phyloP scores from a whole-genome alignment of 2,797 vertebrate genomes.

The Microctenopoma stevenorrisi region DNA sequence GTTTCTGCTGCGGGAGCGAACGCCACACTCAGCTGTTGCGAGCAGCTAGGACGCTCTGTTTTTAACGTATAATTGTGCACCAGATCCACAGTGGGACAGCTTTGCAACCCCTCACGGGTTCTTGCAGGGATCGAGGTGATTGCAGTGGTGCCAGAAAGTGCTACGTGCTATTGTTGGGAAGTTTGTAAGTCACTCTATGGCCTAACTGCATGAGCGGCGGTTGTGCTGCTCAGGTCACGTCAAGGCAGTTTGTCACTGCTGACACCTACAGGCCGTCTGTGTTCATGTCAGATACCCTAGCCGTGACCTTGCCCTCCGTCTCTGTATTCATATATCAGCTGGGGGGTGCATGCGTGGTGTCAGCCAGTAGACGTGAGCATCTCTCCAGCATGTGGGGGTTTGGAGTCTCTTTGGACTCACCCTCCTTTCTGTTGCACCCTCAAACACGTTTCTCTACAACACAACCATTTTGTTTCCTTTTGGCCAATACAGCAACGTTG shows the following conservation, averaged over 20 bases:
- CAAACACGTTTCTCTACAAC: neutral
- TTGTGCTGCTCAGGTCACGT: conserved; percentile 14
- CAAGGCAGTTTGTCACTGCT: conserved; percentile 63
- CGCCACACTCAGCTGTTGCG: conserved; percentile 8
- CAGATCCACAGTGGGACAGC: neutral
- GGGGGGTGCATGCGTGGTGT: neutral
- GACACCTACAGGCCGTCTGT: conserved; percentile 68
- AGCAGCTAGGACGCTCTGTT: neutral
- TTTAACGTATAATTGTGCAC: conserved; percentile 11
- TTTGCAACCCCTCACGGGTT: neutral
- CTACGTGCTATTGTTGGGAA: neutral
- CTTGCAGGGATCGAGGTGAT: neutral
- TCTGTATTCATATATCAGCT: conserved; percentile 47
- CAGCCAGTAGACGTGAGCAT: conserved; percentile 1
- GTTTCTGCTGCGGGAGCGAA: conserved; percentile 37
- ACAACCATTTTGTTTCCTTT: conserved; percentile 6
- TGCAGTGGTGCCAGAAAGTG: neutral
- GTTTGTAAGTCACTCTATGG: neutral
- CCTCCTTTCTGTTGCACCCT: neutral
- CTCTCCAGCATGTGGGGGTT: neutral
- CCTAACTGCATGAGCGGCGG: neutral
- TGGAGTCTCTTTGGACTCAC: neutral
- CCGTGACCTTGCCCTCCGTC: conserved; percentile 32
- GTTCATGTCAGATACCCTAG: conserved; percentile 47
- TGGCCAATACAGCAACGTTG: neutral